Conservation (phyloP, 2,113 vertebrate species). For the Pteruthius melanotis region DNA sequence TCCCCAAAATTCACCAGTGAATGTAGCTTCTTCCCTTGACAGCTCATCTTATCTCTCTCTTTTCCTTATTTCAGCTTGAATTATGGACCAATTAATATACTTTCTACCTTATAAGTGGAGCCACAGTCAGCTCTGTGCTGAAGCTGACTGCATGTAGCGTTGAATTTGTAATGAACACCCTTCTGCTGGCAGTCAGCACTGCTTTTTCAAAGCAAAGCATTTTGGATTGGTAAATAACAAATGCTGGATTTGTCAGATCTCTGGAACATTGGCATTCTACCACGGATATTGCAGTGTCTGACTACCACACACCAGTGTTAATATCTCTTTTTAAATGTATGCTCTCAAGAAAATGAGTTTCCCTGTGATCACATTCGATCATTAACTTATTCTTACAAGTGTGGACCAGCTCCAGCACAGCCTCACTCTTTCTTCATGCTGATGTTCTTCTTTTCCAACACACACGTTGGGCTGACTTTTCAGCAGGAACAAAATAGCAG, state of each 20-base stretch:
- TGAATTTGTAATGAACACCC: neutral
- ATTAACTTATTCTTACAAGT: neutral
- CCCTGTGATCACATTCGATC: neutral
- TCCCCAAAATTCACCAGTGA: neutral
- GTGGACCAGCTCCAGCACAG: neutral
- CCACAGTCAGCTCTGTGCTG: neutral
- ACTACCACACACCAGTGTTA: neutral
- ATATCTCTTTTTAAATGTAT: neutral
- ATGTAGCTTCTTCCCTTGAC: neutral
- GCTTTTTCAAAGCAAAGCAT: neutral
- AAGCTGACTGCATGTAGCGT: neutral
- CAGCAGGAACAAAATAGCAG: neutral
- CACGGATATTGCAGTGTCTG: neutral
- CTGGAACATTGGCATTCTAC: neutral
- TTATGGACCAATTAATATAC: conserved; percentile 28
- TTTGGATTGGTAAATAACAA: conserved; percentile 25
- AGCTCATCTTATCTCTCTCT: neutral
- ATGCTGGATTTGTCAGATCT: neutral
- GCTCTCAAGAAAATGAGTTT: conserved; percentile 8
- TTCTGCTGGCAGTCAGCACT: neutral
- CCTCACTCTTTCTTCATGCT: neutral
- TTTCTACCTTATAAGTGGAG: neutral
- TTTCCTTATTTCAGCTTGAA: conserved; percentile 21
- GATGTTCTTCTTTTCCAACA: neutral
- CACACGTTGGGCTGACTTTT: neutral